Evolutionary conservation across 2,113 vertebrate species (phyloP).

Genomic region (Myotis yumanensis): DNA sequence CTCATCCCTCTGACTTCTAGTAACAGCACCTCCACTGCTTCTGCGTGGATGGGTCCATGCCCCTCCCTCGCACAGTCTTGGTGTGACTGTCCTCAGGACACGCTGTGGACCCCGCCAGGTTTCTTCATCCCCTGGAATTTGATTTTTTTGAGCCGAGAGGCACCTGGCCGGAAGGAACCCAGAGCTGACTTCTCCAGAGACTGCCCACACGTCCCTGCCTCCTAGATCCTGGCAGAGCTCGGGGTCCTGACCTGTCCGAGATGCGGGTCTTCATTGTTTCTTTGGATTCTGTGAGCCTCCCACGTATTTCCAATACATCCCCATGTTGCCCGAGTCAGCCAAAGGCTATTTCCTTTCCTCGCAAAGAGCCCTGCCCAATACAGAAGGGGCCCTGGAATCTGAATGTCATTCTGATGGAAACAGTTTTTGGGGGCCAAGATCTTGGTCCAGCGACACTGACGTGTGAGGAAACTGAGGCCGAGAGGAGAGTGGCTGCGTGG

Average conservation of each 20-base stretch:
- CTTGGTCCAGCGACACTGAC: background rate
- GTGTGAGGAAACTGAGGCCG: background rate
- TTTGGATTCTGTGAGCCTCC: background rate
- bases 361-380: background rate
- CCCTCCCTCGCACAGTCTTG: background rate
- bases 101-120: background rate
- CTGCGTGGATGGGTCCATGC: background rate
- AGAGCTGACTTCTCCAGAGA: background rate
- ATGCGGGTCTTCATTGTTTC: background rate
- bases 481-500: background rate
- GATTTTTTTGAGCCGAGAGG: background rate
- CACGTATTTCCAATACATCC: background rate
- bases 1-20: background rate
- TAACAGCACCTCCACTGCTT: background rate
- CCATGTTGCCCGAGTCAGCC: background rate
- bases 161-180: no score
- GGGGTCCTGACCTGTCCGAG: background rate
- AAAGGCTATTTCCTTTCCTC: background rate
- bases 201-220: background rate
- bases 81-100: background rate
- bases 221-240: background rate
- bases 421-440: background rate
- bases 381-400: background rate
- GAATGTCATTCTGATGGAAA: background rate
- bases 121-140: background rate